Base-by-base conservation (phyloP, 2,113 vertebrate species). In the Geothlypis trichas region DNA sequence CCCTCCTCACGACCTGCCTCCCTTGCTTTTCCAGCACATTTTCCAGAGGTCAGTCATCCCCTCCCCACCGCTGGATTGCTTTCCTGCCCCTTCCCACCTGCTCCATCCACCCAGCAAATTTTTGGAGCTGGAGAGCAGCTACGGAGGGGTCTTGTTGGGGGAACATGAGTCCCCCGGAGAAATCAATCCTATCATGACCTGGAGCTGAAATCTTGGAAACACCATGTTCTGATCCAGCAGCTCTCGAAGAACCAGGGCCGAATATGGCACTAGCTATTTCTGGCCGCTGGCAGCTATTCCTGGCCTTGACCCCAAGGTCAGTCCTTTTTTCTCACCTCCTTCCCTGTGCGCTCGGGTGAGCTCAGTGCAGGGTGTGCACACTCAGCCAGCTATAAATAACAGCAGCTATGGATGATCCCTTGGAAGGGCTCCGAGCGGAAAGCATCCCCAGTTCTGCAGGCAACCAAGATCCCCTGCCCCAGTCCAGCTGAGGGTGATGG, bases 1-100 rank as follows among this genome's bases (percentile, higher is more conserved):
- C 63, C 95, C 95, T 96, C 74, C 77, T 85, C 0, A 2, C 58
- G 5, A 96, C 92, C 95, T 93, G 82, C 91, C 79, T 95, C 79
- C 65, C 47, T 68, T 95, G 95, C 95, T 96, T 95, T 96, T 96
- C 95, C 87, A 97, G 96, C 95, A 96, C 95, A 95, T 96, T 97
- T 96, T 97, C 95, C 15, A 9, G 95, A 96, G 95, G 94, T 97
- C 96, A 95, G 35, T 46, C 31, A 0, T 94, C 87, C 91, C 93
- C 95, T 77, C 90, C 95, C 92, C 12, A 37, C 91, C 20, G 3
- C 84, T 94, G 90, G 63, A 88, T 94, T 83, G 82, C 92, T 87
- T 90, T 86, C 65, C 86, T 95, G 57, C 83, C 68, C 88, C 83
- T 94, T 92, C 93, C 94, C 94, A 95, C 93, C 90, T 96, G 94